phyloP scores from a whole-genome alignment of 2,113 vertebrate species.

The Numida meleagris region DNA sequence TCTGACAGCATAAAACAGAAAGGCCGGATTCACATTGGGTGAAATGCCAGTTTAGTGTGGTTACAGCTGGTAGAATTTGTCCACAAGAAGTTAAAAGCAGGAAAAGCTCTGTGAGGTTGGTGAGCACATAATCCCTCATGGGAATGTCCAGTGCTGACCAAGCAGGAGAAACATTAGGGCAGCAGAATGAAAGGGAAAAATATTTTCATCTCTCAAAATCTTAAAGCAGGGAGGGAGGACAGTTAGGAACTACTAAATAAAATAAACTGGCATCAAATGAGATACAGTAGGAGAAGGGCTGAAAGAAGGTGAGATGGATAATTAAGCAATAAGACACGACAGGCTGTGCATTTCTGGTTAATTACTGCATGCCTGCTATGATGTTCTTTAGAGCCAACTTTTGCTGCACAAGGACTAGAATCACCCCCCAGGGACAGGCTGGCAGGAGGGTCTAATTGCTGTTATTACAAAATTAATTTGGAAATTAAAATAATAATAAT shows the following conservation, averaged over 20 bases:
- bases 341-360: constrained; percentile 26
- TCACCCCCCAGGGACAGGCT: constrained; percentile 30
- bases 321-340: constrained; percentile 64
- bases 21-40: neutral
- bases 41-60: neutral
- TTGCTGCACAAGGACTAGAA: neutral
- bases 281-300: neutral
- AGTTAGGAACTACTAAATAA: neutral
- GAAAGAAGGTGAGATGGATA: constrained; percentile 59
- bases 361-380: constrained; percentile 36
- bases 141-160: neutral
- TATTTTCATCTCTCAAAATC: neutral
- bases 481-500: constrained; percentile 33
- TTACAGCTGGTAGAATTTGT: neutral
- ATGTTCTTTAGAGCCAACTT: constrained; percentile 10
- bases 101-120: neutral
- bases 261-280: neutral
- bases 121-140: neutral
- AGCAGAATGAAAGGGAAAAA: constrained; percentile 13
- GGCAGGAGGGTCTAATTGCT: constrained; percentile 28
- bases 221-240: neutral
- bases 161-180: neutral
- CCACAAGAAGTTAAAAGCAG: neutral
- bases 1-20: neutral
- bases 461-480: constrained; percentile 49